Percentiles rank a stretch among this genome's conserved stretches.
Conservation (phyloP, 2,888 invertebrate genomes). For the Orchesellides sinensis region DNA sequence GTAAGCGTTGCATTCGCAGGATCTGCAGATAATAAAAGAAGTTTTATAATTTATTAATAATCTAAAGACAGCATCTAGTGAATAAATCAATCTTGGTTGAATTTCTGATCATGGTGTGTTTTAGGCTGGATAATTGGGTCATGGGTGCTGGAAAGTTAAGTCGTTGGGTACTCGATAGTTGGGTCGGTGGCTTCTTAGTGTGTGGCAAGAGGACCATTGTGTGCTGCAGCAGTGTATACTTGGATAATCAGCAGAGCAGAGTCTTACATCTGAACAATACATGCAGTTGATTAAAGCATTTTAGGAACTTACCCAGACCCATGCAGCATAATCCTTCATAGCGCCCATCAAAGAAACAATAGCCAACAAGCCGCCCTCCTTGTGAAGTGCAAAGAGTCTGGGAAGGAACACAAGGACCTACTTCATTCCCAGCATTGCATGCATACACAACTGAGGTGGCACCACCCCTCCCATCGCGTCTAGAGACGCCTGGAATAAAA, state of each 20-base stretch:
- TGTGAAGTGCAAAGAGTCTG: slow-evolving; percentile 58
- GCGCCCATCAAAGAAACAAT: slow-evolving; percentile 60
- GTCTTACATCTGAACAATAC: too few species aligned
- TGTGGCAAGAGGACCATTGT: too few species aligned
- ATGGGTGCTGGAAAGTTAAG: too few species aligned
- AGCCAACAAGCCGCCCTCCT: slow-evolving; percentile 66
- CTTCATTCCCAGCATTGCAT: slow-evolving; percentile 33
- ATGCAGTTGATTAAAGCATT: not conserved
- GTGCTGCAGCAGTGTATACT: not conserved
- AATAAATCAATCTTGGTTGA: too few species aligned
- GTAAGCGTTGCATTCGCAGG: slow-evolving; percentile 52
- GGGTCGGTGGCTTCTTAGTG: too few species aligned
- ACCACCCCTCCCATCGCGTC: slow-evolving; percentile 2
- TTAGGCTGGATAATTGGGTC: too few species aligned
- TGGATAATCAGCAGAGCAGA: too few species aligned
- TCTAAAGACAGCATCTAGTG: too few species aligned
- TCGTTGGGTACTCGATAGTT: too few species aligned
- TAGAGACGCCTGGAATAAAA: not conserved
- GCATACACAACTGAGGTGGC: slow-evolving; percentile 41
- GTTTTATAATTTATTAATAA: too few species aligned
- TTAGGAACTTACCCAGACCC: slow-evolving; percentile 55
- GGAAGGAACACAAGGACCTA: slow-evolving; percentile 67
- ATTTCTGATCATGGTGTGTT: too few species aligned
- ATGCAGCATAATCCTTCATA: slow-evolving; percentile 70
- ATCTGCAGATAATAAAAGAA: slow-evolving; percentile 29